Percentiles rank a stretch among this genome's conserved stretches.
Conservation (phyloP, 2,113 vertebrate species). For the Romanogobio albipinnatus region DNA sequence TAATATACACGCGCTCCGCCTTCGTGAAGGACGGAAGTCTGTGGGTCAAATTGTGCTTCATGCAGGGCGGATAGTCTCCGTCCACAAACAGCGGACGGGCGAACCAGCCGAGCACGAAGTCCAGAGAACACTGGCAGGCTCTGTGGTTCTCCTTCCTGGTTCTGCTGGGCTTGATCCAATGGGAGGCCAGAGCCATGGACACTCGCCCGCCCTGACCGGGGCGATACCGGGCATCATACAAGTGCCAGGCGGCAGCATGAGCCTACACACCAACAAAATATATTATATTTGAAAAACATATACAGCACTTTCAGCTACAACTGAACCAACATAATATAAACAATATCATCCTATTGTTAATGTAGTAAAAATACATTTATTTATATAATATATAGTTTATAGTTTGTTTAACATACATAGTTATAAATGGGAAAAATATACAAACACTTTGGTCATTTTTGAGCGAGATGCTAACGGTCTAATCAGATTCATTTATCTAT, state of each 20-base stretch:
- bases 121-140: slow-evolving; percentile 91
- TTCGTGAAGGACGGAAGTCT: slow-evolving; percentile 85
- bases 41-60: slow-evolving; percentile 84
- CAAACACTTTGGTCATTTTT: too few species aligned
- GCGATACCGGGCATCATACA: slow-evolving; percentile 88
- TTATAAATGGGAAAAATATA: too few species aligned
- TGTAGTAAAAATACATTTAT: too few species aligned
- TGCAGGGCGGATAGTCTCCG: slow-evolving; percentile 91
- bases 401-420: too few species aligned
- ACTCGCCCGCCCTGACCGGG: slow-evolving; percentile 83
- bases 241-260: slow-evolving; percentile 91
- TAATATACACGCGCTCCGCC: slow-evolving; percentile 80
- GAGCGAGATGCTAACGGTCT: too few species aligned
- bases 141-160: slow-evolving; percentile 79
- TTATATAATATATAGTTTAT: too few species aligned
- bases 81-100: slow-evolving; percentile 92
- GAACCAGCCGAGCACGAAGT: slow-evolving; percentile 96
- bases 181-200: slow-evolving; percentile 92
- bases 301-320: background rate
- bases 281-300: background rate
- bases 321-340: background rate
- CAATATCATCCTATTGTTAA: background rate
- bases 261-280: slow-evolving; percentile 75
- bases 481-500: too few species aligned
- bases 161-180: slow-evolving; percentile 89